Conservation (phyloP, 2,888 invertebrate species). For the Nephrocerus scutellatus region DNA sequence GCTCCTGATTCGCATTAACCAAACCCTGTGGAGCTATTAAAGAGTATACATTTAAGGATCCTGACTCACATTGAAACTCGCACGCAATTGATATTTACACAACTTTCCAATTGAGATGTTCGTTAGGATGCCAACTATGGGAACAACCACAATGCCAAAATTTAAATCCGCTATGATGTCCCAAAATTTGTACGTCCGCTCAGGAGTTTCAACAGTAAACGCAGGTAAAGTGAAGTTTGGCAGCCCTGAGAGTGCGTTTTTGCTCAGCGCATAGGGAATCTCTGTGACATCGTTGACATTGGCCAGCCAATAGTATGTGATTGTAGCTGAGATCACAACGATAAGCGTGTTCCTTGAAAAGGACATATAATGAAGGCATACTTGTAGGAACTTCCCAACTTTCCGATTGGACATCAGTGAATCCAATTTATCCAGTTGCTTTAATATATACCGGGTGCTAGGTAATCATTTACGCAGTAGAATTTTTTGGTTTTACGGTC, state of each 20-base stretch:
- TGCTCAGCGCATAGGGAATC: constrained; percentile 54
- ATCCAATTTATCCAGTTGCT: constrained; percentile 59
- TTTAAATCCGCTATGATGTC: constrained; percentile 68
- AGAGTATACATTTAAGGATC: constrained; percentile 12
- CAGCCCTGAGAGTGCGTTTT: constrained; percentile 58
- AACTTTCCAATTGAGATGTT: constrained; percentile 94
- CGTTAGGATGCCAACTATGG: constrained; percentile 79
- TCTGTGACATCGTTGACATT: constrained; percentile 44
- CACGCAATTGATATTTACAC: constrained; percentile 55
- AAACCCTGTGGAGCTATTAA: constrained; percentile 57
- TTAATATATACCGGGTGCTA: background rate
- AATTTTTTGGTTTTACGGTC: background rate
- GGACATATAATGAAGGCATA: constrained; percentile 61
- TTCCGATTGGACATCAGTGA: constrained; percentile 33
- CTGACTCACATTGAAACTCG: background rate
- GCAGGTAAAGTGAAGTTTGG: constrained; percentile 60
- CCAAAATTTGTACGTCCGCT: constrained; percentile 52
- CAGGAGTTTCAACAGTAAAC: constrained; percentile 54
- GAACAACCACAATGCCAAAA: constrained; percentile 70
- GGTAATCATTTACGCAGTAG: background rate
- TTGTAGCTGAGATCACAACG: constrained; percentile 57
- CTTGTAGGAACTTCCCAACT: constrained; percentile 47
- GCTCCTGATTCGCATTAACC: constrained; percentile 84
- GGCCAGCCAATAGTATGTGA: constrained; percentile 52
- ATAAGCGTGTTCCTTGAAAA: constrained; percentile 73